Percentiles rank a stretch among this genome's conserved stretches.
Conservation (phyloP, 2,797 vertebrate genomes). For the Margarornis squamiger region DNA sequence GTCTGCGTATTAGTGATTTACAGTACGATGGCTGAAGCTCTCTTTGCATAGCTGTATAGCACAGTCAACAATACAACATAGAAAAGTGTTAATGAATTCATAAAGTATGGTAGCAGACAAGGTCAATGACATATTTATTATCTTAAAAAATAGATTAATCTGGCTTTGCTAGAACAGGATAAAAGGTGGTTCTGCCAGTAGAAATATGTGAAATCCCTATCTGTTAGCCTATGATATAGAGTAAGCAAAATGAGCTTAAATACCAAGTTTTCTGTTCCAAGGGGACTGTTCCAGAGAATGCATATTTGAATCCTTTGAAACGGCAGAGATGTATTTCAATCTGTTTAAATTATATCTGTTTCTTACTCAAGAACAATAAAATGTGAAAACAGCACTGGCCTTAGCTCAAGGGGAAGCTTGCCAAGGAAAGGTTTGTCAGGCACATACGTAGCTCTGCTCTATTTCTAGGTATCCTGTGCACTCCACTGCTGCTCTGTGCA, state of each 20-base stretch:
- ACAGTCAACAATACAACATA: slow-evolving; percentile 42
- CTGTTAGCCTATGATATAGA: background rate
- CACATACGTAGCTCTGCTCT: background rate
- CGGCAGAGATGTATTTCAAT: background rate
- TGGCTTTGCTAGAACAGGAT: slow-evolving; percentile 30
- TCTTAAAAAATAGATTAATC: slow-evolving; percentile 47
- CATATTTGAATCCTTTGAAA: background rate
- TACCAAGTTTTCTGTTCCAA: background rate
- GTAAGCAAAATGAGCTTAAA: background rate
- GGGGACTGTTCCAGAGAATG: background rate
- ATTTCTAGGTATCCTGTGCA: background rate
- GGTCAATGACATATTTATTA: slow-evolving; percentile 43
- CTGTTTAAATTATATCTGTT: background rate
- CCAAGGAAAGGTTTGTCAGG: background rate
- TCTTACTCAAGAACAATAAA: background rate
- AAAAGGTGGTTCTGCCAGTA: slow-evolving; percentile 44
- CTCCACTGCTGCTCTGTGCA: background rate
- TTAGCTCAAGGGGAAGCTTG: background rate
- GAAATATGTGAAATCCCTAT: background rate
- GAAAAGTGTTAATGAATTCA: slow-evolving; percentile 25
- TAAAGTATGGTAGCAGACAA: slow-evolving; percentile 31
- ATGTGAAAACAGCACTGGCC: background rate
- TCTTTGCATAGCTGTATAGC: background rate
- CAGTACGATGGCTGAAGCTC: background rate
- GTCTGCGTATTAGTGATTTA: slow-evolving; percentile 21